Conservation (phyloP, 2,113 vertebrate genomes). For the Heteronetta atricapilla region DNA sequence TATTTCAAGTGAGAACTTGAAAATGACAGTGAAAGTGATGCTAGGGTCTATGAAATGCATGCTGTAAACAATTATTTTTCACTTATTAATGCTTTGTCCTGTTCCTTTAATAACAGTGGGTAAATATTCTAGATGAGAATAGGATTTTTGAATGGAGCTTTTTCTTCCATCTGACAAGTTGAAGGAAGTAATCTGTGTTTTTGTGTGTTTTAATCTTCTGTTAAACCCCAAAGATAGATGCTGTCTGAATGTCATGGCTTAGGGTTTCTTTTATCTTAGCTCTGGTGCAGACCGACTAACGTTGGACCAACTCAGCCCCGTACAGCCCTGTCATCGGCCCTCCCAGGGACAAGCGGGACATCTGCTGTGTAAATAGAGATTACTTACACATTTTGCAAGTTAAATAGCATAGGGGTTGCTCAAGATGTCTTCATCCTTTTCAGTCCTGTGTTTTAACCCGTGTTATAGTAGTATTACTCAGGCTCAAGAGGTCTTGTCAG, state of each 20-base stretch:
- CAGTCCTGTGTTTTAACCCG: not conserved
- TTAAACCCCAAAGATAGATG: not conserved
- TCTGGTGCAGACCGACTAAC: not conserved
- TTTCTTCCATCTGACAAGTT: not conserved
- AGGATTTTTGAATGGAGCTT: not conserved
- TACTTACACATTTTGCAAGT: not conserved
- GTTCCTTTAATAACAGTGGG: not conserved
- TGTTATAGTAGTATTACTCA: not conserved
- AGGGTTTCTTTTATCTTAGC: not conserved
- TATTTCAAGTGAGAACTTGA: not conserved
- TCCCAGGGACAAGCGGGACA: not conserved
- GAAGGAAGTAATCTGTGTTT: not conserved
- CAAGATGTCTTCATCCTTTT: not conserved
- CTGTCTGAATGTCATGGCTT: rapidly evolving
- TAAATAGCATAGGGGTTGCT: not conserved
- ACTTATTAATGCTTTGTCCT: not conserved
- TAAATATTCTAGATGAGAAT: not conserved
- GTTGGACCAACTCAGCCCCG: rapidly evolving
- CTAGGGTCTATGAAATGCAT: no score
- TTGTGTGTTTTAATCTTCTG: not conserved
- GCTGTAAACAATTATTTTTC: not conserved
- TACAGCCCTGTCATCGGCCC: rapidly evolving
- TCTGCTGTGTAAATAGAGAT: not conserved
- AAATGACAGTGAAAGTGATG: not conserved
- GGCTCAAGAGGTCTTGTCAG: not conserved